Evolutionary conservation across 2,888 invertebrate genomes (phyloP).

Genomic region (Spodoptera exigua): DNA sequence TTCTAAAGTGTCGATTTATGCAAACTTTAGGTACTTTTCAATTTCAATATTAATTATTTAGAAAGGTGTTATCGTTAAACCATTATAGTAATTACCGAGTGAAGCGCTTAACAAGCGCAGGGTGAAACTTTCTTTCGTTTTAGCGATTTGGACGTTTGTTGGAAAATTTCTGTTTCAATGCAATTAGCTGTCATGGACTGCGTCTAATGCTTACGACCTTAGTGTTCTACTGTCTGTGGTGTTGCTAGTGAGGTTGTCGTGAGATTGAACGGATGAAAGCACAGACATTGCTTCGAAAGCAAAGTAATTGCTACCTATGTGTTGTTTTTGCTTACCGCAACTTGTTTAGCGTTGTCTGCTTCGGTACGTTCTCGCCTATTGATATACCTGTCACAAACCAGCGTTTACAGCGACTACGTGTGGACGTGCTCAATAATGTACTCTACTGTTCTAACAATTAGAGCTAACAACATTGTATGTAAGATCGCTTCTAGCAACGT

Average conservation of each 20-base stretch:
- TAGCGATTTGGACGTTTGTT: slow-evolving; percentile 6
- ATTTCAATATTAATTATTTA: slow-evolving; percentile 31
- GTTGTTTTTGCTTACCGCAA: slow-evolving; percentile 61
- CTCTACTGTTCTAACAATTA: slow-evolving; percentile 51
- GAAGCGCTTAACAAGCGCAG: slow-evolving; percentile 16
- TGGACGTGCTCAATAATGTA: slow-evolving; percentile 52
- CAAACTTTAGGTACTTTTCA: slow-evolving; percentile 2
- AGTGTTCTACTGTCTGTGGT: slow-evolving; percentile 28
- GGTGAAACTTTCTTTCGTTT: slow-evolving; percentile 28
- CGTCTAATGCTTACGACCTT: slow-evolving; percentile 3
- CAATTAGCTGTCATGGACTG: slow-evolving; percentile 4
- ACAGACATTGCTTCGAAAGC: slow-evolving; percentile 69
- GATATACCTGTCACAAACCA: slow-evolving; percentile 51
- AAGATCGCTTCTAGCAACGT: slow-evolving; percentile 8
- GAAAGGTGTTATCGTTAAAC: slow-evolving; percentile 21
- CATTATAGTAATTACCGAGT: slow-evolving; percentile 38
- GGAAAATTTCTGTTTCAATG: slow-evolving; percentile 15
- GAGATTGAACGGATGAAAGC: slow-evolving; percentile 65
- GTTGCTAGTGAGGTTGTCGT: slow-evolving; percentile 57
- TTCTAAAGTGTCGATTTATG: slow-evolving; percentile 2
- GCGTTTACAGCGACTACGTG: slow-evolving; percentile 39
- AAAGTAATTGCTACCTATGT: slow-evolving; percentile 71
- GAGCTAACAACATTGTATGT: slow-evolving; percentile 32
- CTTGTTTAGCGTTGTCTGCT: slow-evolving; percentile 50
- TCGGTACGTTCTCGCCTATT: slow-evolving; percentile 59